Conservation (phyloP, 2,888 invertebrate genomes). For the Xanthia togata region DNA sequence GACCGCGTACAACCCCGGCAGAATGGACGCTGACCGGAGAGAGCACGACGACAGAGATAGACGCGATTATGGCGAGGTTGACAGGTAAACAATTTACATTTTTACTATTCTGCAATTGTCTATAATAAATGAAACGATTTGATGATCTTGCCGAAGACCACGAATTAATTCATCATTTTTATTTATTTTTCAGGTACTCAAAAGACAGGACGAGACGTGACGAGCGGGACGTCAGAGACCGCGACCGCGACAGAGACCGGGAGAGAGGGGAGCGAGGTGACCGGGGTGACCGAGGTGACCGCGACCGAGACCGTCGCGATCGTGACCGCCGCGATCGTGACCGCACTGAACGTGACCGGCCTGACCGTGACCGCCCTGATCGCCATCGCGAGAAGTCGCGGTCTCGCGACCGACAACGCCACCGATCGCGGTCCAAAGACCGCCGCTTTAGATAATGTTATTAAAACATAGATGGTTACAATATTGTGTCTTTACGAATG, state of each 20-base stretch:
- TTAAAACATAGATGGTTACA: constrained; percentile 63
- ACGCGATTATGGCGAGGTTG: constrained; percentile 82
- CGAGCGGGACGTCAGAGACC: constrained; percentile 79
- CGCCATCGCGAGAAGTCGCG: constrained; percentile 77
- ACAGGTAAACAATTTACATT: constrained; percentile 70
- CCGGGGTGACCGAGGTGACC: constrained; percentile 70
- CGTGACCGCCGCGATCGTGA: constrained; percentile 70
- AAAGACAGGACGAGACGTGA: constrained; percentile 86
- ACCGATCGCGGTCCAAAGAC: constrained; percentile 83
- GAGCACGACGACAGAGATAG: constrained; percentile 87
- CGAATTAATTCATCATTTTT: constrained; percentile 14
- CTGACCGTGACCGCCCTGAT: constrained; percentile 74
- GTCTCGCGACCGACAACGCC: constrained; percentile 77
- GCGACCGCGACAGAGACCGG: constrained; percentile 73
- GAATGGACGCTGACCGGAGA: constrained; percentile 81
- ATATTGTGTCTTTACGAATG: constrained; percentile 74
- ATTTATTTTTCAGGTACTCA: constrained; percentile 79
- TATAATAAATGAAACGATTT: background rate
- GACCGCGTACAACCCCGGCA: constrained; percentile 75
- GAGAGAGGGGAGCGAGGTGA: constrained; percentile 58
- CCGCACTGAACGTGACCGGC: constrained; percentile 74
- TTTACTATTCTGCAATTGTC: background rate
- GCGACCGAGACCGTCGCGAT: constrained; percentile 58
- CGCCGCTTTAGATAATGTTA: constrained; percentile 85
- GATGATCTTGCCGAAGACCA: background rate